phyloP scores from a whole-genome alignment of 1,140 invertebrate species.

The Medauroidea extradentata region DNA sequence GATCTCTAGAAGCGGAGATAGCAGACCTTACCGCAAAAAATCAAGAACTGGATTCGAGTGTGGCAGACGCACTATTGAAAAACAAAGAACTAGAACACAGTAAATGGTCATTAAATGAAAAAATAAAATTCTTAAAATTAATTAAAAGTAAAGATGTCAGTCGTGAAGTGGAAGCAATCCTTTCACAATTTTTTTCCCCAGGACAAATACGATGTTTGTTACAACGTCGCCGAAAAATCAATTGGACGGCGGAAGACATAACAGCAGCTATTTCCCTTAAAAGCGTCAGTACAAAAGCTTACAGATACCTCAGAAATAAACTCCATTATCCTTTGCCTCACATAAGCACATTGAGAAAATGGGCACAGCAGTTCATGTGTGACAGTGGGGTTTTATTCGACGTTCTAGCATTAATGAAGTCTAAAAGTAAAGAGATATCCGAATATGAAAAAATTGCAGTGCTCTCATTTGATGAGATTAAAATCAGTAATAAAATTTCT shows the following conservation, averaged over 20 bases:
- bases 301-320: slow-evolving; percentile 19
- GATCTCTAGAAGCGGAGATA: no score
- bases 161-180: no score
- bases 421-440: slow-evolving; percentile 1
- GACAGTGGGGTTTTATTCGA: slow-evolving; percentile 8
- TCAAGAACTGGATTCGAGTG: no score
- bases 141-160: no score
- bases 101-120: no score
- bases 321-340: slow-evolving; percentile 17
- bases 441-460: slow-evolving; percentile 9
- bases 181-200: slow-evolving; percentile 4
- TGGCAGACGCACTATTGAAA: no score
- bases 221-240: not conserved
- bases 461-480: slow-evolving; percentile 21
- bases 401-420: slow-evolving; percentile 17
- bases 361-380: slow-evolving; percentile 12
- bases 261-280: slow-evolving; percentile 17
- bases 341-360: slow-evolving; percentile 16
- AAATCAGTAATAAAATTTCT: slow-evolving; percentile 11
- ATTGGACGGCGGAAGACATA: slow-evolving; percentile 22
- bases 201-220: slow-evolving; percentile 12
- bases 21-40: no score
- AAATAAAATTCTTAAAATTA: no score
- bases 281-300: slow-evolving; percentile 13
- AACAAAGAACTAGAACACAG: no score